Percentiles rank a stretch among this genome's conserved stretches.
These are phyloP conservation scores for Hermodice carunculata DNA, from an alignment of 2,888 invertebrate species.

Conservation along the genomic window DNA sequence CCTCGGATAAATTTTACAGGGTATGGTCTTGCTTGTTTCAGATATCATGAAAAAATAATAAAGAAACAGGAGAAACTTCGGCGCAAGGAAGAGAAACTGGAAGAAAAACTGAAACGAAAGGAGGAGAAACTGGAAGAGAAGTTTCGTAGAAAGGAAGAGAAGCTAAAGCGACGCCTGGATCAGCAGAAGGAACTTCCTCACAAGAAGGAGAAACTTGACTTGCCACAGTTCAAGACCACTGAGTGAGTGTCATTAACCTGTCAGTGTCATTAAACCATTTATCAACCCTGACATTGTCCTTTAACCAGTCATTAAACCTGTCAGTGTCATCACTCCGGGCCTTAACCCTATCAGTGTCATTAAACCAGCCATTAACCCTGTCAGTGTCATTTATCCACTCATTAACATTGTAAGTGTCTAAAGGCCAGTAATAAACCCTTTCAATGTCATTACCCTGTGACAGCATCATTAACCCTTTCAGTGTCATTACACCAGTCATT, in stretches of 20 bases:
- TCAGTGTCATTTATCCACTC: no score
- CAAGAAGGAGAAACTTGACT: conserved; percentile 49
- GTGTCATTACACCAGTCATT: neutral
- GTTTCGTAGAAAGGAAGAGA: conserved; percentile 8
- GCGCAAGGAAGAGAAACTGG: conserved; percentile 47
- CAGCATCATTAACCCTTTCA: no score
- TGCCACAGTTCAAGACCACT: conserved; percentile 7
- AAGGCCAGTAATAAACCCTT: no score
- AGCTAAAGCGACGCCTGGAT: conserved; percentile 48
- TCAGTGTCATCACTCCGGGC: no score
- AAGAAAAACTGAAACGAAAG: conserved; percentile 50
- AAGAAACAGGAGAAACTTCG: conserved; percentile 47
- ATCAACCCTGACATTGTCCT: no score
- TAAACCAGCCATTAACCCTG: no score
- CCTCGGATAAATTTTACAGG: no score
- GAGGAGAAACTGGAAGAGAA: conserved; percentile 42
- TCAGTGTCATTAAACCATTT: no score
- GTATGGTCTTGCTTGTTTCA: neutral
- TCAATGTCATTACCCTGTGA: no score
- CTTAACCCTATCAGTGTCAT: no score
- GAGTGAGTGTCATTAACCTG: neutral
- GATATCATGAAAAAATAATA: conserved; percentile 38
- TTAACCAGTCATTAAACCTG: no score
- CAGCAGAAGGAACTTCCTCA: conserved; percentile 33
- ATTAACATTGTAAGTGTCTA: no score